Evolutionary conservation across 2,797 vertebrate genomes (phyloP).

Genomic region (Eulemur rubriventer): DNA sequence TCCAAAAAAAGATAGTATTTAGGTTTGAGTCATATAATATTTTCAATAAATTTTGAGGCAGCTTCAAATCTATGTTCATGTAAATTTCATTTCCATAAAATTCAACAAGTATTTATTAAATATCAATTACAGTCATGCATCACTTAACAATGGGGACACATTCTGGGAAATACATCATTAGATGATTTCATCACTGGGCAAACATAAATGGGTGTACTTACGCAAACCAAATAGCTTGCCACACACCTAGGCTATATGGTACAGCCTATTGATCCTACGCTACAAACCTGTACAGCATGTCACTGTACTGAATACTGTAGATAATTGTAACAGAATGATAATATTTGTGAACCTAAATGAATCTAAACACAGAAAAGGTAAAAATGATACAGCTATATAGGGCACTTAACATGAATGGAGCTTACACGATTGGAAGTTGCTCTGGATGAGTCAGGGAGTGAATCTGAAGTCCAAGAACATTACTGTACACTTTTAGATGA

Average conservation of each 20-base stretch:
- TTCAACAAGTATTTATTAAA: background rate
- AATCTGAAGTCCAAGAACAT: background rate
- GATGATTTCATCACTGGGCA: background rate
- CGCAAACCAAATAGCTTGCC: background rate
- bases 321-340: background rate
- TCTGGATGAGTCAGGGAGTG: background rate
- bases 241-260: background rate
- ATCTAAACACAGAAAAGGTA: background rate
- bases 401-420: background rate
- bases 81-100: background rate
- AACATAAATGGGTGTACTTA: background rate
- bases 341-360: background rate
- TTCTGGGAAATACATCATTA: background rate
- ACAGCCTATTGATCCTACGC: background rate
- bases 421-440: background rate
- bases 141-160: background rate
- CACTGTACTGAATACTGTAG: background rate
- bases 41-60: constrained; percentile 1
- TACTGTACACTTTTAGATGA: background rate
- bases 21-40: background rate
- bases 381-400: background rate
- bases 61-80: background rate
- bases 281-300: background rate
- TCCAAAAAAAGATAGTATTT: background rate
- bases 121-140: background rate